Evolutionary conservation across 2,888 invertebrate species (phyloP), one percentile per base, ranked within the genome.

Genomic region (Aleiodes leptofemur): DNA sequence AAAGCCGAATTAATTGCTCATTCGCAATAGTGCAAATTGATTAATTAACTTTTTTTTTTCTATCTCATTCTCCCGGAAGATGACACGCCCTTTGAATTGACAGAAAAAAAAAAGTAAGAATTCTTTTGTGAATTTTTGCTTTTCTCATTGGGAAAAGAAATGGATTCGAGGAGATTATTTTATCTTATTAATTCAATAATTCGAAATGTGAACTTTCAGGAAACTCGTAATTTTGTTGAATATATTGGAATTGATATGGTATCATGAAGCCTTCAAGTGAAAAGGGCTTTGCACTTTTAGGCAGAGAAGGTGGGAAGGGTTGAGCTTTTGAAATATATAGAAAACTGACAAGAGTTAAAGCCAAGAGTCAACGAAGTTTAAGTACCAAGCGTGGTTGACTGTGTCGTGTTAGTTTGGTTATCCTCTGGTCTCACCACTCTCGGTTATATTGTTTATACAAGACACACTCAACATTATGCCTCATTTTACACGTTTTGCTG

Each of bases 331-430:
- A 23, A 9, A 43, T n/a, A 64, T 14, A 64, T 14, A 64, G 6
- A 14, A 38, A 57, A 9, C 29, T 29, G 34, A 57, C 51, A 55
- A 72, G 59, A 66, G 14, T 38, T 51, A 68, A 72, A 69, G 73
- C 34, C 56, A 59, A 73, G 74, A 77, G 75, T 72, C 73, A 69
- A 73, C 66, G 66, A 64, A 72, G 51, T 55, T 34, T 16, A 56
- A 59, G 59, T 31, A 16, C 50, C 57, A 59, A 56, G 74, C 55
- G 68, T 69, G 56, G 38, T 61, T 23, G 38, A 14, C 11, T 59
- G 38, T 38, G 38, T 34, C 61, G 64, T 64, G 48, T 43, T 48
- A 64, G 64, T 64, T 64, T 64, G 64, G 64, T 64, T 70, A 57
- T 69, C 53, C n/a, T 51, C 31, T 61, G 66, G 59, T 72, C 72